Percentiles rank a stretch among this genome's conserved stretches.
Evolutionary conservation across 2,113 vertebrate genomes (phyloP).

Genomic region (Syrmaticus mikado): DNA sequence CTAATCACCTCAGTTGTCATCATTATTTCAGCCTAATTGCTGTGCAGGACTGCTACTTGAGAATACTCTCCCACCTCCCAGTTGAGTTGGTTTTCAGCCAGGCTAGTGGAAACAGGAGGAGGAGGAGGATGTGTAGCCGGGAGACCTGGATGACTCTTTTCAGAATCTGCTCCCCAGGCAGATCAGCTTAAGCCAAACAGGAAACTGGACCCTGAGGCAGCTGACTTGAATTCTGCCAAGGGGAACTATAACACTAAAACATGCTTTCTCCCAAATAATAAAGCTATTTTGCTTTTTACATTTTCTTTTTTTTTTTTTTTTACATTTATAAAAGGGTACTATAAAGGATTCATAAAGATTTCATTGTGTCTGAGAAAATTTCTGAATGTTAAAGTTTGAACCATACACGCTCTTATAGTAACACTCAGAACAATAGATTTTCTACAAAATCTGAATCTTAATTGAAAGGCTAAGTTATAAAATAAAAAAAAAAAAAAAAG

Average conservation of each 20-base stretch:
- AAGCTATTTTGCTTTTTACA: not conserved
- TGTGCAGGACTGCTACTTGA: not conserved
- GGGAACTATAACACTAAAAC: not conserved
- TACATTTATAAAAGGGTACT: not conserved
- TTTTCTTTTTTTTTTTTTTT: not conserved
- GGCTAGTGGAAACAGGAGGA: not conserved
- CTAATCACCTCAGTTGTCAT: not conserved
- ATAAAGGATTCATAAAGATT: not conserved
- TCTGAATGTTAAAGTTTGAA: not conserved
- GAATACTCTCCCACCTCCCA: not conserved
- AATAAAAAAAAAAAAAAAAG: not conserved
- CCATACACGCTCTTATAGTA: not conserved
- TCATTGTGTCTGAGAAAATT: not conserved
- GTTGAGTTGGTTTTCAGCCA: not conserved
- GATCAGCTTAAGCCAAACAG: slow-evolving; percentile 4
- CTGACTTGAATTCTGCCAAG: not conserved
- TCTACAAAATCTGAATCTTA: not conserved
- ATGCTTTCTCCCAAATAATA: not conserved
- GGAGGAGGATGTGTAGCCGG: not conserved
- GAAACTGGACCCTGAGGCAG: not conserved
- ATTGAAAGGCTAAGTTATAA: not conserved
- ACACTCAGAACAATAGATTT: not conserved
- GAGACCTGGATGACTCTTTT: not conserved
- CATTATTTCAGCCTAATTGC: not conserved
- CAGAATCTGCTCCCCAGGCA: not conserved